phyloP scores from a whole-genome alignment of 1,140 invertebrate species.

The Drosophila repleta region DNA sequence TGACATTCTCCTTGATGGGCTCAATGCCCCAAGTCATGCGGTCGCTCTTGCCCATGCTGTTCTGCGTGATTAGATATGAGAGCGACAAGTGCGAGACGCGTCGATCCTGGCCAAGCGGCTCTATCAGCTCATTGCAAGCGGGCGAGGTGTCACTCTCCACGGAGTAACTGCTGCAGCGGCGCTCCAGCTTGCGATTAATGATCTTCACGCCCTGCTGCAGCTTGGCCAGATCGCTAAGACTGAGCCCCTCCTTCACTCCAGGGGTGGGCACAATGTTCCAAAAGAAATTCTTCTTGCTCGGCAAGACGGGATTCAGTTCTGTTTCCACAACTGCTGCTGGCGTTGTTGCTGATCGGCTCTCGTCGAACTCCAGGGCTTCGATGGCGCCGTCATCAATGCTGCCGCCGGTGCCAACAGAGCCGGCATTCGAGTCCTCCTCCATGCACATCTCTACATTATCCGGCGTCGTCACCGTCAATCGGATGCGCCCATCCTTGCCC shows the following conservation, averaged over 20 bases:
- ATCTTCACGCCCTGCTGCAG: constrained; percentile 67
- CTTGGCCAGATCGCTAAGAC: constrained; percentile 69
- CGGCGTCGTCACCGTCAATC: constrained; percentile 77
- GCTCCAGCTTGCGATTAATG: constrained; percentile 67
- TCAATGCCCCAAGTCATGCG: constrained; percentile 83
- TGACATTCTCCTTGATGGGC: constrained; percentile 79
- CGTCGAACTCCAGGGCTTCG: constrained; percentile 76
- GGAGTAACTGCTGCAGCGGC: constrained; percentile 63
- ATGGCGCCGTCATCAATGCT: constrained; percentile 73
- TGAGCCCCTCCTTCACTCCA: constrained; percentile 75
- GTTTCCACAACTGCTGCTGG: not conserved
- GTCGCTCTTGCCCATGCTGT: constrained; percentile 81
- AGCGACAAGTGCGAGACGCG: constrained; percentile 68
- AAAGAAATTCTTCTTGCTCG: constrained; percentile 70
- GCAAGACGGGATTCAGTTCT: constrained; percentile 2
- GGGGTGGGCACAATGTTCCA: constrained; percentile 73
- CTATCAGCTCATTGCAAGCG: constrained; percentile 4
- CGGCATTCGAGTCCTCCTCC: constrained; percentile 70
- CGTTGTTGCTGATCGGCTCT: constrained; percentile 14
- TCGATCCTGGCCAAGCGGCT: constrained; percentile 31
- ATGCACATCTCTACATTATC: constrained; percentile 77
- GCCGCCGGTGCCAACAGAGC: constrained; percentile 54
- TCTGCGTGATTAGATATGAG: constrained; percentile 82
- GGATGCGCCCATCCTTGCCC: constrained; percentile 68
- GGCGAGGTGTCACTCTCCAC: constrained; percentile 46